Evolutionary conservation across 2,797 vertebrate genomes (phyloP).

Genomic region (Enteromius trimaculatus): DNA sequence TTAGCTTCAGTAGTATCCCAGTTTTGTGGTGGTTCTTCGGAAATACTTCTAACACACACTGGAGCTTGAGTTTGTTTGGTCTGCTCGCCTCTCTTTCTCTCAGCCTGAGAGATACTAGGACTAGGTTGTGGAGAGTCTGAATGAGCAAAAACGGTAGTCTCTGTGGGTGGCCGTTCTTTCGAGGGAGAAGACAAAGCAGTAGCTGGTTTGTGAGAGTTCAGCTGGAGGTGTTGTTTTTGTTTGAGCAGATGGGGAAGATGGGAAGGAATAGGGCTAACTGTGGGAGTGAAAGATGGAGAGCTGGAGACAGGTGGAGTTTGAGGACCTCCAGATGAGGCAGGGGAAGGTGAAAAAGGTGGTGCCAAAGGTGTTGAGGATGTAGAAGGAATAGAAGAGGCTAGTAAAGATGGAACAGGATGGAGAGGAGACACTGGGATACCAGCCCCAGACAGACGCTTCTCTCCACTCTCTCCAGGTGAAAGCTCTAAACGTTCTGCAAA

Average conservation of each 20-base stretch:
- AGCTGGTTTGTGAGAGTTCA: slow-evolving; percentile 65
- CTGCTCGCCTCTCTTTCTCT: slow-evolving; percentile 59
- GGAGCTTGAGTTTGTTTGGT: slow-evolving; percentile 65
- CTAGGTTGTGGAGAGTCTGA: slow-evolving; percentile 51
- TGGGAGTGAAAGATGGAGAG: slow-evolving; percentile 71
- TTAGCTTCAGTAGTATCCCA: slow-evolving; percentile 61
- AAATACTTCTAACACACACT: slow-evolving; percentile 67
- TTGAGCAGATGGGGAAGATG: slow-evolving; percentile 67
- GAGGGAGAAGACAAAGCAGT: slow-evolving; percentile 59
- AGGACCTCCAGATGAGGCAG: slow-evolving; percentile 70
- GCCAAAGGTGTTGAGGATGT: slow-evolving; percentile 72
- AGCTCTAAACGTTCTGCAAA: slow-evolving; percentile 93
- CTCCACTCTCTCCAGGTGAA: slow-evolving; percentile 81
- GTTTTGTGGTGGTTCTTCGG: slow-evolving; percentile 71
- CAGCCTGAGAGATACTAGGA: slow-evolving; percentile 56
- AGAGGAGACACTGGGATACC: slow-evolving; percentile 77
- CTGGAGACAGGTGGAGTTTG: slow-evolving; percentile 72
- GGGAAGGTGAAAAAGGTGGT: slow-evolving; percentile 72
- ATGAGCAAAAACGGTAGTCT: slow-evolving; percentile 44
- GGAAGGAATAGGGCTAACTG: slow-evolving; percentile 68
- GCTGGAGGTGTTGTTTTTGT: slow-evolving; percentile 66
- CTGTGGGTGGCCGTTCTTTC: slow-evolving; percentile 63
- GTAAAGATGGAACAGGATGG: slow-evolving; percentile 65
- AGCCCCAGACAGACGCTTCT: slow-evolving; percentile 83
- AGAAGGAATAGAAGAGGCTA: slow-evolving; percentile 67